Conservation (phyloP, 2,113 vertebrate species). For the Plotosus lineatus region DNA sequence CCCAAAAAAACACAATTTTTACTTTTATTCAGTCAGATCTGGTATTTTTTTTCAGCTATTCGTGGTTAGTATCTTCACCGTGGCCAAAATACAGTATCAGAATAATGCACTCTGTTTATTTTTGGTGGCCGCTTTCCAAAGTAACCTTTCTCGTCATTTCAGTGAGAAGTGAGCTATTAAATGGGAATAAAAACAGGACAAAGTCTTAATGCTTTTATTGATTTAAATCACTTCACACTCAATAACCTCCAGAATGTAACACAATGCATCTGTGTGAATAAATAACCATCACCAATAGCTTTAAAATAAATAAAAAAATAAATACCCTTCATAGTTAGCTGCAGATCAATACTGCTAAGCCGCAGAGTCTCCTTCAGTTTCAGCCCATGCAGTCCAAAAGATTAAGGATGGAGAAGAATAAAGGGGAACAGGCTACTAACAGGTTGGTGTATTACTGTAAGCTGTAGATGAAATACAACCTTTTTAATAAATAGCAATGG, state of each 20-base stretch:
- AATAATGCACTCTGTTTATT: not conserved
- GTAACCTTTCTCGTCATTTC: not conserved
- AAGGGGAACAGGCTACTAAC: not conserved
- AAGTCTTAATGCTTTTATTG: constrained; percentile 66
- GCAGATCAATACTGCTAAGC: constrained; percentile 65
- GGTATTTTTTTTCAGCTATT: too few relatives aligned
- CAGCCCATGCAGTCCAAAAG: constrained; percentile 43
- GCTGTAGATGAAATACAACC: not conserved
- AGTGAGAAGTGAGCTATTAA: constrained; percentile 12
- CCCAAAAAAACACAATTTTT: not conserved
- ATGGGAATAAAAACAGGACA: constrained; percentile 23
- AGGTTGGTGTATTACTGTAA: not conserved
- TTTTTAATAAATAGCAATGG: not conserved
- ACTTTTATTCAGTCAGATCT: not conserved
- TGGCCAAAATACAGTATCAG: not conserved
- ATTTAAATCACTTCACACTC: constrained; percentile 62
- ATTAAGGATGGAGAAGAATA: not conserved
- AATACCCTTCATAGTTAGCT: constrained; percentile 63
- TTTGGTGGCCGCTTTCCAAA: not conserved
- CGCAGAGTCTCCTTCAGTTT: constrained; percentile 68
- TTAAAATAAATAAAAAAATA: too few relatives aligned
- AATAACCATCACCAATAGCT: constrained; percentile 70
- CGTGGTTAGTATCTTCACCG: not conserved
- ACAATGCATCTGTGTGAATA: constrained; percentile 67
- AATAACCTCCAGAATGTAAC: constrained; percentile 64